These are phyloP conservation scores for Otolemur crassicaudatus DNA, from an alignment of 2,797 vertebrate species.

Conservation along the genomic window DNA sequence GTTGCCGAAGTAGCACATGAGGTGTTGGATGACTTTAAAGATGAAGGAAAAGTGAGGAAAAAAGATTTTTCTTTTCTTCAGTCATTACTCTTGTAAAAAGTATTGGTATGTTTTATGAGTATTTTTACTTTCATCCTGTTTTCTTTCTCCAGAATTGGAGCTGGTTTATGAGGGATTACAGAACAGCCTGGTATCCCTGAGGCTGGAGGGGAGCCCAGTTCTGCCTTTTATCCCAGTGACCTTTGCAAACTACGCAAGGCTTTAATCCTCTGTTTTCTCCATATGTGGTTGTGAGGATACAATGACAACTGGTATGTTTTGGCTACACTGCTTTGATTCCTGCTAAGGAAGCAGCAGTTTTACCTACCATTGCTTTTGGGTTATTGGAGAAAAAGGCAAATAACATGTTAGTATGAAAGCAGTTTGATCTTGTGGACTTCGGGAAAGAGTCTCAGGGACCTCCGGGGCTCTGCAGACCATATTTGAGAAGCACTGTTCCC, in stretches of 20 bases:
- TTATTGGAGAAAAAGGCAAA: neutral
- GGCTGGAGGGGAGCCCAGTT: neutral
- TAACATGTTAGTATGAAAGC: neutral
- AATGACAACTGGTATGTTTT: neutral
- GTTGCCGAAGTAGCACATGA: neutral
- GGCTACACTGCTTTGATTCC: neutral
- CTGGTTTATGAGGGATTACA: neutral
- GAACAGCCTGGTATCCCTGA: neutral
- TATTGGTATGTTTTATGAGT: neutral
- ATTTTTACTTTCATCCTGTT: neutral
- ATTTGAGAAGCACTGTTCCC: neutral
- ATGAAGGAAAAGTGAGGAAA: neutral
- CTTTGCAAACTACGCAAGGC: neutral
- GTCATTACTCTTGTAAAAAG: neutral
- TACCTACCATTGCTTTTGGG: neutral
- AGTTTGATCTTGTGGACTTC: neutral
- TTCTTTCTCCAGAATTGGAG: neutral
- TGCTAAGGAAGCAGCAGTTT: neutral
- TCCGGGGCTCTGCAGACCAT: neutral
- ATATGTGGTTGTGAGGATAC: neutral
- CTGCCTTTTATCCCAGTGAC: neutral
- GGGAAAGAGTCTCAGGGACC: neutral
- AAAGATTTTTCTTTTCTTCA: neutral
- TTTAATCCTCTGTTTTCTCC: slow-evolving; percentile 5
- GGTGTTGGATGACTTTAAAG: neutral